Percentiles rank a stretch among this genome's conserved stretches.
Evolutionary conservation across 2,888 invertebrate species (phyloP).

Genomic region (Morpho deidamia): DNA sequence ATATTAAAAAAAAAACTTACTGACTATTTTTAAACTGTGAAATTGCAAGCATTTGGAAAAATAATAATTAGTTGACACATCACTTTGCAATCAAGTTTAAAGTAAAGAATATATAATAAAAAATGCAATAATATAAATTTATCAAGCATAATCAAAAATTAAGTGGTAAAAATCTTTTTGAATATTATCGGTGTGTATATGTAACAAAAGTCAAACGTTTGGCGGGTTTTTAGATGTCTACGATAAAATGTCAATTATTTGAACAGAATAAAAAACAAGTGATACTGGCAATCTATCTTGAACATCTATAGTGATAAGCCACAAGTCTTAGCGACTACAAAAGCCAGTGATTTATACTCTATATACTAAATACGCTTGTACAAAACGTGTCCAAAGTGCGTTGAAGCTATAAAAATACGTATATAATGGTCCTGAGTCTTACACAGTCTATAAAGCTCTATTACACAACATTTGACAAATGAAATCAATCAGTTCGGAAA

Average conservation of each 20-base stretch:
- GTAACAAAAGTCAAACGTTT: not conserved
- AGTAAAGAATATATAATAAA: conserved; percentile 8
- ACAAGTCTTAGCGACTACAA: conserved; percentile 55
- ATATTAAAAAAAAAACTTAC: conserved; percentile 26
- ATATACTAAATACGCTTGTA: conserved; percentile 52
- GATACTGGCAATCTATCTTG: conserved; percentile 20
- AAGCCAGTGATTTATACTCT: conserved; percentile 55
- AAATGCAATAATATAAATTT: not conserved
- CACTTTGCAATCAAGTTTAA: conserved; percentile 5
- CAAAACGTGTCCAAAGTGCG: conserved; percentile 57
- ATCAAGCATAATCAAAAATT: not conserved
- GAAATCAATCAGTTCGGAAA: conserved; percentile 34
- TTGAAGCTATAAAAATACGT: conserved; percentile 50
- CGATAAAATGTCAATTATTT: conserved; percentile 9
- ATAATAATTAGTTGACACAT: conserved; percentile 22
- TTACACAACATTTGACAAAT: conserved; percentile 51
- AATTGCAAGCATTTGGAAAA: conserved; percentile 13
- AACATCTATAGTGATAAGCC: conserved; percentile 30
- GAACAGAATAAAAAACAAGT: conserved; percentile 10
- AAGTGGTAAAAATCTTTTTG: not conserved
- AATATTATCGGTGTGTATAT: not conserved
- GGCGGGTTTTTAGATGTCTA: conserved; percentile 2
- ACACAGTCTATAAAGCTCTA: conserved; percentile 71
- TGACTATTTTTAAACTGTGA: conserved; percentile 26
- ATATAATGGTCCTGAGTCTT: conserved; percentile 74